Base-by-base conservation (phyloP, 2,113 vertebrate genomes). In the Phyllostomus hastatus region DNA sequence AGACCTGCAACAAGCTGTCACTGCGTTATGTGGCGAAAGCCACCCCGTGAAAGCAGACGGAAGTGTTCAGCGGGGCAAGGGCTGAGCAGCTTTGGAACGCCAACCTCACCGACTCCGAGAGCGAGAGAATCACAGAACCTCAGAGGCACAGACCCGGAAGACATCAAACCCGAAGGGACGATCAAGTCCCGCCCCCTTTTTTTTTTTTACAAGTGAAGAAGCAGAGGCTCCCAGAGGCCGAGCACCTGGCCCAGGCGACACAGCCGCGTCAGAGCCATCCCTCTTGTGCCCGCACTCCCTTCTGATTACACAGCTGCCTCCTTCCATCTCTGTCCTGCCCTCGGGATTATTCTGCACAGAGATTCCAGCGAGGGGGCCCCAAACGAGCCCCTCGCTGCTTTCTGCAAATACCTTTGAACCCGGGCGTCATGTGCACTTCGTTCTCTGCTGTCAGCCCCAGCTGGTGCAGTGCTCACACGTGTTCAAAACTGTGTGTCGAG, bases 11-110 rank as follows among this genome's bases (percentile, higher is more conserved):
- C 38, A 15, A 46, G 22, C n/a, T 0, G 4, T 61, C 4, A 9
- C 17, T 8, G 10, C 0, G 0, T 48, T 7, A 9, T 0, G 10
- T 0, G 46, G 10, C 9, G 1, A 66, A 38, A 1, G 2, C 1
- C 12, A 35, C 17, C 73, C 52, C 5, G 0, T 10, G 12, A 14
- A 10, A 38, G 28, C 52, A 59, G 86, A 69, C 0, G 0, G 0
- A 26, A 10, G 14, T 12, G 61, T n/a, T 24, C 50, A 19, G 1
- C 22, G 7, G 70, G 17, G 17, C 86, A 17, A 4, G 0, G 2
- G 19, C 54, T 19, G 19, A 22, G 46, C 28, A 17, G 72, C 69
- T 76, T 64, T 33, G 67, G 28, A 75, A 80, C 72, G 31, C 22
- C 57, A 24, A 1, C 52, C 83, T n/a, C 43, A 1, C 26, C 54